Conservation (phyloP, 1,140 invertebrate genomes). For the Pseudobourletiella spinata region DNA sequence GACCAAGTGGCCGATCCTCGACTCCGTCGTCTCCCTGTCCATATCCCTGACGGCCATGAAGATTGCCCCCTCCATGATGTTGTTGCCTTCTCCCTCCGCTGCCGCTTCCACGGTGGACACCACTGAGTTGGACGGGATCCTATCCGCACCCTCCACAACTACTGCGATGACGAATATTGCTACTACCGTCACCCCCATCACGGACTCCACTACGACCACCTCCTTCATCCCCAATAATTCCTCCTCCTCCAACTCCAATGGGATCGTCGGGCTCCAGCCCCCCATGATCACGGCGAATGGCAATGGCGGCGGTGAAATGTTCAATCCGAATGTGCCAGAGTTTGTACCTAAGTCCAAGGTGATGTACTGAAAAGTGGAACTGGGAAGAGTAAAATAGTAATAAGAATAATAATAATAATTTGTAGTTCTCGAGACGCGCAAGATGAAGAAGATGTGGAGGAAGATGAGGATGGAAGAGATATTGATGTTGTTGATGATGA, state of each 20-base stretch:
- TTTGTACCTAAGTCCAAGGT: slow-evolving; percentile 48
- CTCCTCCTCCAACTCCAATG: neutral
- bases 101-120: neutral
- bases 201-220: neutral
- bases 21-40: slow-evolving; percentile 41
- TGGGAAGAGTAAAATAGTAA: no score
- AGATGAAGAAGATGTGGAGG: no score
- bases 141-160: slow-evolving; percentile 23
- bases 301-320: slow-evolving; percentile 44
- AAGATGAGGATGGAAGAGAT: no score
- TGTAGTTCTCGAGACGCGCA: no score
- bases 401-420: no score
- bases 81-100: slow-evolving; percentile 35
- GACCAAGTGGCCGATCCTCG: slow-evolving; percentile 72
- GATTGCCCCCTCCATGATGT: neutral
- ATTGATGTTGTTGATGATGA: no score
- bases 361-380: neutral
- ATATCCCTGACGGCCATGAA: slow-evolving; percentile 29
- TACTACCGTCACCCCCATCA: no score
- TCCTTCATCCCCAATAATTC: neutral
- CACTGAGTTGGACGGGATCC: slow-evolving; percentile 9
- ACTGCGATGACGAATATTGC: no score
- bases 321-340: slow-evolving; percentile 78
- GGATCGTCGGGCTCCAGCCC: neutral
- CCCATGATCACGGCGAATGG: slow-evolving; percentile 7